Percentiles rank a stretch among this genome's conserved stretches.
Conservation (phyloP, 1,140 invertebrate species). For the Drosophila kikkawai region DNA sequence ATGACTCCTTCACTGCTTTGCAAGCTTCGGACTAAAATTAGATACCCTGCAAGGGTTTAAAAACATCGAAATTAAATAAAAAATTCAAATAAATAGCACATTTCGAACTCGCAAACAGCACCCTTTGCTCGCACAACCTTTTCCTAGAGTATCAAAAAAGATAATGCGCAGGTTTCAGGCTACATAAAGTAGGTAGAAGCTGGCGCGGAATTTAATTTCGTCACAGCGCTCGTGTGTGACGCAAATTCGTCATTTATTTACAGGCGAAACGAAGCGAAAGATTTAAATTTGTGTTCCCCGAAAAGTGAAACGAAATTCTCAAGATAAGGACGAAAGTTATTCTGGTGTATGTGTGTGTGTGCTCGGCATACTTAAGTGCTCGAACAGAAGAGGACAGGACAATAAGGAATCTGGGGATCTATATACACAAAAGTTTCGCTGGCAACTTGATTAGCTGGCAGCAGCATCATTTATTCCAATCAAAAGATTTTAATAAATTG, state of each 20-base stretch:
- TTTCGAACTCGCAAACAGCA: background rate
- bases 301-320: conserved; percentile 27
- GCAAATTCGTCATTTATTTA: conserved; percentile 49
- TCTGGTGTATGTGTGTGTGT: conserved; percentile 26
- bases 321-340: conserved; percentile 37
- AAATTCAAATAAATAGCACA: no score
- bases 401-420: conserved; percentile 12
- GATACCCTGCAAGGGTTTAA: no score
- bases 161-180: conserved; percentile 8
- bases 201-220: conserved; percentile 40
- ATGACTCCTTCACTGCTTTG: no score
- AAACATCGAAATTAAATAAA: no score
- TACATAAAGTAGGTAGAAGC: background rate
- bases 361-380: conserved; percentile 59
- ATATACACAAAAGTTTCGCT: conserved; percentile 13
- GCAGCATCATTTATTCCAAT: conserved; percentile 76
- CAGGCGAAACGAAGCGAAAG: conserved; percentile 38
- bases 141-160: background rate
- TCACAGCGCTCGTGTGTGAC: conserved; percentile 36
- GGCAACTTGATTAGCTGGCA: conserved; percentile 66
- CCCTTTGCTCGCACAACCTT: background rate
- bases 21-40: no score
- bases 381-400: conserved; percentile 2
- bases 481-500: conserved; percentile 76
- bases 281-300: conserved; percentile 28